Conservation (phyloP, 2,113 vertebrate genomes). For the Gnathonemus longibarbis region DNA sequence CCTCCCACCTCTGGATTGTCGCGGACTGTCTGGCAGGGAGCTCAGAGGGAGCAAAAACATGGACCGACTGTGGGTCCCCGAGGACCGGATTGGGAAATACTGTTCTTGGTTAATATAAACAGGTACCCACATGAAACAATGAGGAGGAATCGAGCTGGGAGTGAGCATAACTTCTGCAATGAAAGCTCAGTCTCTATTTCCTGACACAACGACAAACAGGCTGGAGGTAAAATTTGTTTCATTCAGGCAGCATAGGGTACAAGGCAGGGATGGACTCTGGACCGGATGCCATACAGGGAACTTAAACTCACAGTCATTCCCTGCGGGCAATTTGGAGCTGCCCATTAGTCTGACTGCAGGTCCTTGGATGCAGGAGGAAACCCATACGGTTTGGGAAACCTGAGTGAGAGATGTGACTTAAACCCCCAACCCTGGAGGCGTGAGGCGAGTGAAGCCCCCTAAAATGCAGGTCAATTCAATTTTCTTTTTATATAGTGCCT, state of each 20-base stretch:
- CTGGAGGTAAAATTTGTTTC: background rate
- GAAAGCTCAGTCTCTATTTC: background rate
- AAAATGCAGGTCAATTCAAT: background rate
- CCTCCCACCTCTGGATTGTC: background rate
- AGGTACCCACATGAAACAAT: background rate
- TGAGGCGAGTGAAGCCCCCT: background rate
- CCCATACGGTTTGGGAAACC: background rate
- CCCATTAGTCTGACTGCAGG: background rate
- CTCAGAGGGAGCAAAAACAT: background rate
- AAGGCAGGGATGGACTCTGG: background rate
- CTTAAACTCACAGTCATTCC: background rate
- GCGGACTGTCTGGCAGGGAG: too few species aligned
- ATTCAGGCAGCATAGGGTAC: background rate
- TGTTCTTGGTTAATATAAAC: background rate
- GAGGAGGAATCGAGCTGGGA: background rate
- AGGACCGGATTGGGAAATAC: background rate
- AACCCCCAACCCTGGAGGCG: background rate
- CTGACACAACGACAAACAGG: background rate
- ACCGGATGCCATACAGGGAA: background rate
- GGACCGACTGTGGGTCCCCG: background rate
- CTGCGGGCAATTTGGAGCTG: background rate
- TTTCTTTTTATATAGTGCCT: background rate
- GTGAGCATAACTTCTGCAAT: background rate
- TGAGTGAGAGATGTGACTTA: background rate
- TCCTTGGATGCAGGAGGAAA: background rate